A percentile compares a stretch with the other conserved stretches of the same genome.
phyloP scores from a whole-genome alignment of 2,113 vertebrate species.

The Sander vitreus region DNA sequence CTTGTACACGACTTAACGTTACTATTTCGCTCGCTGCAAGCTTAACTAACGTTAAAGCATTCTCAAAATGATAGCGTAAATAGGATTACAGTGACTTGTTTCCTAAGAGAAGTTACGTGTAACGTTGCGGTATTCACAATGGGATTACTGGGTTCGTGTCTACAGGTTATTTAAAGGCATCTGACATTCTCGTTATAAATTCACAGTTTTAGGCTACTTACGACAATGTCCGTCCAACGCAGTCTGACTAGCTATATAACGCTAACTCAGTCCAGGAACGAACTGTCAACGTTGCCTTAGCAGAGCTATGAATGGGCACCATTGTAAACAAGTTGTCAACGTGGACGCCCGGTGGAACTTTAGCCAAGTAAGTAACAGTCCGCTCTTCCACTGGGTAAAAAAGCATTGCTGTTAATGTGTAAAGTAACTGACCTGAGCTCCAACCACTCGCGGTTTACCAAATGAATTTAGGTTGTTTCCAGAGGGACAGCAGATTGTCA shows the following conservation, averaged over 20 bases:
- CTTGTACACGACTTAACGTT: background rate
- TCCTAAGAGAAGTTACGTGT: background rate
- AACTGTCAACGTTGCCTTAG: background rate
- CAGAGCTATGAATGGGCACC: conserved; percentile 60
- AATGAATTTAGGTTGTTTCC: background rate
- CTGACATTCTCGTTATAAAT: too few relatives aligned
- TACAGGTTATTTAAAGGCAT: background rate
- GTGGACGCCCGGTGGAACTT: conserved; percentile 53
- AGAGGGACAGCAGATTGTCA: background rate
- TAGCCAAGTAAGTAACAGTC: background rate
- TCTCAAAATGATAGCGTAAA: background rate
- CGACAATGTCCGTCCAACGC: background rate
- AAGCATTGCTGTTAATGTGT: rapidly evolving
- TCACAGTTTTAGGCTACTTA: background rate
- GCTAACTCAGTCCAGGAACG: background rate
- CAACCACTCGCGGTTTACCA: background rate
- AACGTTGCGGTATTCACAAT: conserved; percentile 1
- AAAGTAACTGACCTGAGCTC: conserved; percentile 49
- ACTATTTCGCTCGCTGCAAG: too few relatives aligned
- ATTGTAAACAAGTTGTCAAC: conserved; percentile 77
- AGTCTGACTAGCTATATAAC: background rate
- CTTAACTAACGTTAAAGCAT: background rate
- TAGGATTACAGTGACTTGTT: background rate
- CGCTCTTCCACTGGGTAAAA: rapidly evolving
- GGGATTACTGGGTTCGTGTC: background rate